Evolutionary conservation across 2,888 invertebrate species (phyloP), one percentile per base, ranked within the genome.

Genomic region (Epirrita christyi): DNA sequence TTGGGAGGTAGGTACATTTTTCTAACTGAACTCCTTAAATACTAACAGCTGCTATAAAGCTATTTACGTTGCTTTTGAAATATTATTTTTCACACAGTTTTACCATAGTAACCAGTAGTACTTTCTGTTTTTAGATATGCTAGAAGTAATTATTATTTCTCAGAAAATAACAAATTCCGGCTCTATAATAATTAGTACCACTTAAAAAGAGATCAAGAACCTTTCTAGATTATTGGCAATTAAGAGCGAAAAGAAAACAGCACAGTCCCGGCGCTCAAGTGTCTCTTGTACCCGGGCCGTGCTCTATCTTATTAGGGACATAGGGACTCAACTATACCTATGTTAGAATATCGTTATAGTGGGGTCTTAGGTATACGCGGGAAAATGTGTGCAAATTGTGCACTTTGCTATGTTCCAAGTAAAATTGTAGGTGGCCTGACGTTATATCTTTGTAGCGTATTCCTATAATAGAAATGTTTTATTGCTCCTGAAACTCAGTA

Each of bases 251-350:
- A 52, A 46, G 48, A 53, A 59, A 59, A 59, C 45, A 54, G 49
- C 29, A 28, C 14, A 51, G 42, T 38, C 55, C 34, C 40, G 53
- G 13, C 45, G 32, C 9, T 48, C 59, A 48, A 59, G 59, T 46
- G 59, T 56, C 54, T 34, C 59, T 55, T 40, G 44, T 14, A 32
- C 10, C n/a, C 11, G 21, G 15, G 45, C 13, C 59, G 59, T 59
- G 59, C 59, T 51, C 47, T 59, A 59, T 59, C 60, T 56, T 55
- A 49, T 56, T 56, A 53, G 34, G 44, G 48, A 55, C 50, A 27
- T 47, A 34, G 50, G 44, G 34, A 44, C 51, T 42, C 48, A 40
- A 49, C 44, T 42, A 41, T 8, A 36, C 36, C 28, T 21, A 46
- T 34, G 36, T 27, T 11, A 15, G 32, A 42, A 29, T 13, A 44